Base-by-base conservation (phyloP, 2,888 invertebrate species). In the Caenorhabditis japonica region DNA sequence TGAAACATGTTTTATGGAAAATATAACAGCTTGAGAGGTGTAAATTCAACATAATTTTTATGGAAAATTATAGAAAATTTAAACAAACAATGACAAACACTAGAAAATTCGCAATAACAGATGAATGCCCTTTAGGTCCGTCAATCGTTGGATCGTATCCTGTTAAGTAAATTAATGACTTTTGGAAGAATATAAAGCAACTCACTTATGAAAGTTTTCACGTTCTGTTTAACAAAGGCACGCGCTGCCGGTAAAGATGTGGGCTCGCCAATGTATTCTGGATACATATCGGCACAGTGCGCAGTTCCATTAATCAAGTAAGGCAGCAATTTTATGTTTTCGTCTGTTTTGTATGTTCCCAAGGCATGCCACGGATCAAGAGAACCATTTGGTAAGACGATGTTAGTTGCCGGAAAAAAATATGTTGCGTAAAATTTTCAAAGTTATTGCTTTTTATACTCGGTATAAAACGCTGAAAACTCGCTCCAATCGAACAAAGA, bases 211-310 rank as follows among this genome's bases (percentile, higher is more conserved):
- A 71, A 71, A 19, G 55, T 10, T 39, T 58, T 44, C n/a, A 71
- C 71, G 36, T 58, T 44, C 7, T 58, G 25, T n/a, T 77, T 70
- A 30, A 80, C 76, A 10, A 59, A 59, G 17, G 59, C 59, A 4
- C 84, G 62, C 0, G 83, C 83, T 4, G 76, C 80, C 10, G 74
- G 58, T 21, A 84, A 51, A 5, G 76, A 75, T 1, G 34, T 33
- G 3, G 84, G 84, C 30, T 84, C 84, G 0, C 75, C 79, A 19
- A 66, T 77, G 58, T 83, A 83, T 0, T 61, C 47, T 4, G 82
- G 79, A 52, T 84, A 84, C 84, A 84, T 84, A 49, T 84, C 84
- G 3, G 79, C 73, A 62, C 84, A 84, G 73, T 84, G 84, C 8
- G 84, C 84, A 10, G 84, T 81, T 41, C 81, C 77, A 39, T 80